Base-by-base conservation (phyloP, 2,888 invertebrate genomes). In the Sarcophaga rosellei region DNA sequence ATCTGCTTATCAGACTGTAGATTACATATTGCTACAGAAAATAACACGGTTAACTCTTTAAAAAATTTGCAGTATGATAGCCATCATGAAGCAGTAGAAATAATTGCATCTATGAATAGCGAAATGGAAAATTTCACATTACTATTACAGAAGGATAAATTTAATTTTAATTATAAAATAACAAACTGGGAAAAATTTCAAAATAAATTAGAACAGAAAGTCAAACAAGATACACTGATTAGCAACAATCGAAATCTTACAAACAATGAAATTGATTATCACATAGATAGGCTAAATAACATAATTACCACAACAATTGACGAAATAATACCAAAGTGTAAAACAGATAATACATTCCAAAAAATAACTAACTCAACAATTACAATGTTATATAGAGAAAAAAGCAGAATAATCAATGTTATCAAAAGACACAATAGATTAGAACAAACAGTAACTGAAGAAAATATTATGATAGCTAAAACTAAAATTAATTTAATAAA, bases 51-150 rank as follows among this genome's bases (percentile, higher is more conserved):
- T 69, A 15, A 23, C n/a, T n/a, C n/a, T n/a, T n/a, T n/a, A n/a
- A n/a, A 69, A 53, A 65, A 20, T 23, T 57, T 75, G 4, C 53
- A 57, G 6, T 75, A 57, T 17, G 75, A 75, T 25, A 75, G 69
- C 25, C 65, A 75, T 15, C 65, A 75, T 15, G 45, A 45, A 21
- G 74, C 63, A 20, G 20, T 75, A 11, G 23, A 65, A 57, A 75
- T 75, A 21, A n/a, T 12, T 1, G 25, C 3, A 12, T 23, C 25
- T n/a, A 74, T 47, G 63, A 74, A 63, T 25, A 63, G 47, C 8
- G 63, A 74, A 17, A 23, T 17, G 8, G 15, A 63, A 11, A 17
- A 59, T 11, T 74, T 74, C 47, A 11, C 8, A 20, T 62, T 74
- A 62, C 12, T 59, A 6, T 0, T 15, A 6, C 21, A 69, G 12